Evolutionary conservation across 2,888 invertebrate genomes (phyloP).

Genomic region (Drosophila longiperda): DNA sequence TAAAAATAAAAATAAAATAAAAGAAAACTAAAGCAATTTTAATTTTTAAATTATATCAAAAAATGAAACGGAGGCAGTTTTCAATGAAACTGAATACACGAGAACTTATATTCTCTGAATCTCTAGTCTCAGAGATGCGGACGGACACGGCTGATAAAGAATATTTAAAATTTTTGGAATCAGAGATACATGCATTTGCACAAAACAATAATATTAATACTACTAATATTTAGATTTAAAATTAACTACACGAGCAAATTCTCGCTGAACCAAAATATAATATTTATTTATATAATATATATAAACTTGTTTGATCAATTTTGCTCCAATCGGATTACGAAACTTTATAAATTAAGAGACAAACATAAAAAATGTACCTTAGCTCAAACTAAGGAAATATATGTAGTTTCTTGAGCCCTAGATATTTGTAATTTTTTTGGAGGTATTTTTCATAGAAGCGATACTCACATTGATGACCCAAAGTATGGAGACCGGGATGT

Average conservation of each 20-base stretch:
- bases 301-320: no score
- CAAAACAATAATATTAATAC: background rate
- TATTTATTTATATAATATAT: no score
- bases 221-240: background rate
- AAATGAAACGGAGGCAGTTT: background rate
- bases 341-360: background rate
- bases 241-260: background rate
- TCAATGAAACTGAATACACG: background rate
- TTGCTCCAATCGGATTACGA: no score
- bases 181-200: background rate
- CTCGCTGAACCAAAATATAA: background rate
- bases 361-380: background rate
- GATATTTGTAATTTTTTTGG: background rate
- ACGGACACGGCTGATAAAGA: background rate
- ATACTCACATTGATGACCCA: constrained; percentile 92
- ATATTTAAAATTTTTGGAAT: background rate
- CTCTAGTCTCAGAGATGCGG: background rate
- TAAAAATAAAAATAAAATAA: background rate
- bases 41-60: background rate
- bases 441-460: background rate
- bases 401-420: background rate
- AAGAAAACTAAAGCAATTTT: background rate
- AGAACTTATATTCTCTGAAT: background rate
- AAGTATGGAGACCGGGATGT: constrained; percentile 95
- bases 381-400: background rate